phyloP scores from a whole-genome alignment of 2,113 vertebrate genomes.

The Callopanchax toddi region DNA sequence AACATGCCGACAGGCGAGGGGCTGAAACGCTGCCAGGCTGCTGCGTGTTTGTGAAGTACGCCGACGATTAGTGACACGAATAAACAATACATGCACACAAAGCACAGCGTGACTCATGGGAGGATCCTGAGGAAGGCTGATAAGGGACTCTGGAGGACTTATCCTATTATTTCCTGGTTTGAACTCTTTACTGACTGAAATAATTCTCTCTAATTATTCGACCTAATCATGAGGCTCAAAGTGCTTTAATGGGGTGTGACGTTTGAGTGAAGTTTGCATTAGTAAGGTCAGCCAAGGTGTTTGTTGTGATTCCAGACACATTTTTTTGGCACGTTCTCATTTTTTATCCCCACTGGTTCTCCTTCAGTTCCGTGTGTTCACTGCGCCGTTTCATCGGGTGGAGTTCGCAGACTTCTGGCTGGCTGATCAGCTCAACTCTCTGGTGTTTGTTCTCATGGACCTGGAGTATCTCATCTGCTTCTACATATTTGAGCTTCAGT shows the following conservation, averaged over 20 bases:
- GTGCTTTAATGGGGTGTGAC: neutral
- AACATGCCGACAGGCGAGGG: conserved; percentile 22
- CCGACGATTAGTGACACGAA: conserved; percentile 13
- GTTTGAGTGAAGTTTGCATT: neutral
- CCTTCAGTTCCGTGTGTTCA: conserved; percentile 93
- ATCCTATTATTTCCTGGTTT: conserved; percentile 1
- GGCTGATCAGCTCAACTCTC: conserved; percentile 97
- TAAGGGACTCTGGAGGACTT: conserved; percentile 33
- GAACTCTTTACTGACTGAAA: neutral
- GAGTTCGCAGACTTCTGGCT: conserved; percentile 99
- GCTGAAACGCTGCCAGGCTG: conserved; percentile 9
- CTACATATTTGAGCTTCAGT: conserved; percentile 97
- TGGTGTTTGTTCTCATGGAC: conserved; percentile 94
- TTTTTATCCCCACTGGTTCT: neutral
- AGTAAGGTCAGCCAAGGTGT: conserved; percentile 9
- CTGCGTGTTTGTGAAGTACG: conserved; percentile 5
- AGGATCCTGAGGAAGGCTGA: conserved; percentile 45
- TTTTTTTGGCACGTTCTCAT: neutral
- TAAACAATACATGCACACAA: conserved; percentile 16
- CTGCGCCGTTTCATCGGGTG: conserved; percentile 97
- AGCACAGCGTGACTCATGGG: conserved; percentile 32
- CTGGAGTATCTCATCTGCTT: conserved; percentile 99
- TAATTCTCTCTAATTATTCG: conserved; percentile 27
- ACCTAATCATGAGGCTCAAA: conserved; percentile 2
- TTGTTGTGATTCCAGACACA: neutral